Conservation (phyloP, 92 coral and sea anemone species). For the Pocillopora grandis region DNA sequence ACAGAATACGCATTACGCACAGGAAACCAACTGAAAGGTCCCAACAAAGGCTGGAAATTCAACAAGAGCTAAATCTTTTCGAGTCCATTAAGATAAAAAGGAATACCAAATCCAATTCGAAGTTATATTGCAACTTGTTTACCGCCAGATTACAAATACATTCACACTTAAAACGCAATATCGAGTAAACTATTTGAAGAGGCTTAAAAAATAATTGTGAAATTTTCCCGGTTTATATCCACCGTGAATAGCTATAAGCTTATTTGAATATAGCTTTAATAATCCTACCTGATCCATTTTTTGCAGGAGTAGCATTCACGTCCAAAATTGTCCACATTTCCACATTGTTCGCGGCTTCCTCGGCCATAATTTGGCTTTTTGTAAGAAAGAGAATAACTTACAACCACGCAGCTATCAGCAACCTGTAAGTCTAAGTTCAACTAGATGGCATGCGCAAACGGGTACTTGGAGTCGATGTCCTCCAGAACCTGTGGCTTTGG, state of each 20-base stretch:
- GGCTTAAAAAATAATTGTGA: no score
- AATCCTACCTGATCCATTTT: constrained; percentile 19
- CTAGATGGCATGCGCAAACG: constrained; percentile 5
- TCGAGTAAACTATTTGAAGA: no score
- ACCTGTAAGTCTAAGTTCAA: background rate
- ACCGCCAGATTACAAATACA: background rate
- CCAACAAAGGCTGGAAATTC: background rate
- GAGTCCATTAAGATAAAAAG: background rate
- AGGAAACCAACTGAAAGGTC: no score
- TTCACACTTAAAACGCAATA: no score
- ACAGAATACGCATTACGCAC: no score
- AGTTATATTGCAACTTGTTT: background rate
- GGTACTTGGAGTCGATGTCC: background rate
- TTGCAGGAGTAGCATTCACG: background rate
- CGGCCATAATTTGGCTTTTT: background rate
- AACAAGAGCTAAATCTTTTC: background rate
- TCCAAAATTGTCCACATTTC: constrained; percentile 34
- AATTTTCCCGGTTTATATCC: background rate
- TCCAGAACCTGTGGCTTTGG: background rate
- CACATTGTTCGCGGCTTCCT: background rate
- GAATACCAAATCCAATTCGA: background rate
- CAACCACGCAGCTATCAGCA: background rate
- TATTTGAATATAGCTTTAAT: background rate
- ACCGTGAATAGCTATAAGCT: background rate
- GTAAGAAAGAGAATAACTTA: background rate